These are phyloP conservation scores for Isichthys henryi DNA, from an alignment of 2,113 vertebrate species.

Conservation along the genomic window DNA sequence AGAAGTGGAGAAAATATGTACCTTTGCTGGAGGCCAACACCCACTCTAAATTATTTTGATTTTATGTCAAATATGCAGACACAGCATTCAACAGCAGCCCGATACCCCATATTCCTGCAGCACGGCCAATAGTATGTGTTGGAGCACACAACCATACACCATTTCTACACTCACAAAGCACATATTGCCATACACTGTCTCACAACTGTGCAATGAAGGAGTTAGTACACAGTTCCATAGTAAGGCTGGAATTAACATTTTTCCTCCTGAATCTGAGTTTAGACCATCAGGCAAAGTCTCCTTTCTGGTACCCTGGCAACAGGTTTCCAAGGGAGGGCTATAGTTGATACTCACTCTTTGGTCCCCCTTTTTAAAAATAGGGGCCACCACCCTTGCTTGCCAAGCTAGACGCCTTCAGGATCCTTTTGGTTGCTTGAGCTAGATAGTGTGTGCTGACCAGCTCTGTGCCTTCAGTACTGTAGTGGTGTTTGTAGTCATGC, in stretches of 20 bases:
- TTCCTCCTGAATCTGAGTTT: constrained; percentile 12
- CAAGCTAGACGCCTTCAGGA: background rate
- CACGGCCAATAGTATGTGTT: background rate
- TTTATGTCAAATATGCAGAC: background rate
- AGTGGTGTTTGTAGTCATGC: background rate
- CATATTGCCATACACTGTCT: background rate
- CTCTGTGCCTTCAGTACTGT: background rate
- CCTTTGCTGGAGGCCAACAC: background rate
- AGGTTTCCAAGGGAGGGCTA: background rate
- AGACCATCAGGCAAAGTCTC: background rate
- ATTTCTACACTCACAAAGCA: background rate
- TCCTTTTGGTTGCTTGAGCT: background rate
- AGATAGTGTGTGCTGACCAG: background rate
- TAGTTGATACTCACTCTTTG: background rate
- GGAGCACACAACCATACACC: background rate
- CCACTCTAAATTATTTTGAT: background rate
- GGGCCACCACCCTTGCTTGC: background rate
- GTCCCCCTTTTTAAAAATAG: background rate
- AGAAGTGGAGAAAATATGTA: background rate
- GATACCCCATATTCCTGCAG: background rate
- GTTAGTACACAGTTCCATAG: background rate
- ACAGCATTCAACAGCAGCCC: background rate
- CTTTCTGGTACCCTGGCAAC: background rate
- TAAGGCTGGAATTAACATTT: background rate
- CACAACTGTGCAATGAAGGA: background rate